A percentile compares a stretch with the other conserved stretches of the same genome.
These are phyloP conservation scores for Rhadinocentrus ornatus DNA, from an alignment of 2,797 vertebrate genomes.

Conservation along the genomic window DNA sequence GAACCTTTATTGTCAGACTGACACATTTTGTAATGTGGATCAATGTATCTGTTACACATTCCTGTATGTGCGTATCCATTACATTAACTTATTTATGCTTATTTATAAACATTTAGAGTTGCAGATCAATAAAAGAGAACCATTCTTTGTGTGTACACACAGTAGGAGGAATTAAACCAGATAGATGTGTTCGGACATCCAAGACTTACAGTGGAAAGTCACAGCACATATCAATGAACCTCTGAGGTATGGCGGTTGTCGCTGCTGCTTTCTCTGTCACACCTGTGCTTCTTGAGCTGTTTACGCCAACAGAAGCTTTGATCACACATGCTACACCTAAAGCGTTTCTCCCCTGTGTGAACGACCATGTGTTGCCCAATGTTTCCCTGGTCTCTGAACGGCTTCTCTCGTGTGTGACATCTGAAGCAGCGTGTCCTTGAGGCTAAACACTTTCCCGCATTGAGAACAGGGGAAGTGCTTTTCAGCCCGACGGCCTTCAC, in stretches of 20 bases:
- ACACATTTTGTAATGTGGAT: neutral
- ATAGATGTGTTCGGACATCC: neutral
- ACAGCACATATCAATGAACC: neutral
- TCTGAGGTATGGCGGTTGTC: neutral
- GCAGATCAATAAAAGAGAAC: neutral
- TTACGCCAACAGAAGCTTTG: neutral
- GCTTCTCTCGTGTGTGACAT: slow-evolving; percentile 5
- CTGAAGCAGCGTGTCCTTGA: neutral
- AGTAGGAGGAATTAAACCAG: neutral
- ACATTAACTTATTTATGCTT: neutral
- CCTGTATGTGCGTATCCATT: too few species aligned
- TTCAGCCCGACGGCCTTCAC: neutral
- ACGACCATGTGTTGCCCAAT: neutral
- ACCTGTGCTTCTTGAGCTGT: neutral
- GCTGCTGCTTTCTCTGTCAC: neutral
- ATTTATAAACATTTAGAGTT: neutral
- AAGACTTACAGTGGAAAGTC: too few species aligned
- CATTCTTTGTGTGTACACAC: neutral
- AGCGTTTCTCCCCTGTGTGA: neutral
- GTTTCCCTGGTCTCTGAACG: neutral
- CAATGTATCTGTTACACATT: too few species aligned
- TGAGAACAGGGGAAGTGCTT: slow-evolving; percentile 4
- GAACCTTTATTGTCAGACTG: neutral
- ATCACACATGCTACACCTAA: neutral
- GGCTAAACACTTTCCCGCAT: neutral